phyloP scores from a whole-genome alignment of 2,888 invertebrate genomes.

The Silvanus unidentatus region DNA sequence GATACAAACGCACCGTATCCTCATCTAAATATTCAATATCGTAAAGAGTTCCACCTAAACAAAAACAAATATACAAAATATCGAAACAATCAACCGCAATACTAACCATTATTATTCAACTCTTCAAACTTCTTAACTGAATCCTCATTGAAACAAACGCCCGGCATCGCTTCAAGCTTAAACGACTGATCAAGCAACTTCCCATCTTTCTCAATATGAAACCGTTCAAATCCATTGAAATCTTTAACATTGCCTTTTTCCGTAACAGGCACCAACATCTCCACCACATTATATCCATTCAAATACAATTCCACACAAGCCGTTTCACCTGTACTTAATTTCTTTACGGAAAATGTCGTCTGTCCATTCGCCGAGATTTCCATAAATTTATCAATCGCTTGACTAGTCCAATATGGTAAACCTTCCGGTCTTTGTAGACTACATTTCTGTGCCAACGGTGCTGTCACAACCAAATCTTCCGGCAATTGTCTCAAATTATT shows the following conservation, averaged over 20 bases:
- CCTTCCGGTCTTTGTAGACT: constrained; percentile 50
- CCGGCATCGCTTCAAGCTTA: constrained; percentile 25
- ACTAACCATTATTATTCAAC: constrained; percentile 38
- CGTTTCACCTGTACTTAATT: constrained; percentile 61
- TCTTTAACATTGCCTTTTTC: constrained; percentile 55
- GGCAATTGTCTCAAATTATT: constrained; percentile 57
- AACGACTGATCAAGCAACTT: not conserved
- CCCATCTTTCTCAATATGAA: constrained; percentile 6
- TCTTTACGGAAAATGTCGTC: constrained; percentile 62
- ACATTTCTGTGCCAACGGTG: constrained; percentile 60
- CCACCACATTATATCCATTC: constrained; percentile 58
- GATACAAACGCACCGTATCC: constrained; percentile 32
- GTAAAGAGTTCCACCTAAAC: constrained; percentile 29
- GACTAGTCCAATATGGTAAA: constrained; percentile 56
- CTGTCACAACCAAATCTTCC: constrained; percentile 52
- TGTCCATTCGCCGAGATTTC: constrained; percentile 65
- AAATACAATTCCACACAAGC: constrained; percentile 58
- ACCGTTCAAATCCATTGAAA: constrained; percentile 49
- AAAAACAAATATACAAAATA: not conserved
- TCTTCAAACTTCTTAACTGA: constrained; percentile 39
- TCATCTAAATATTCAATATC: constrained; percentile 35
- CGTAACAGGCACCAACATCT: constrained; percentile 47
- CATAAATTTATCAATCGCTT: constrained; percentile 60
- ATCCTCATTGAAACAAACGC: constrained; percentile 35
- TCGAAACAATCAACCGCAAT: not conserved